Base-by-base conservation (phyloP, 2,888 invertebrate genomes). In the Drosophila atripex region DNA sequence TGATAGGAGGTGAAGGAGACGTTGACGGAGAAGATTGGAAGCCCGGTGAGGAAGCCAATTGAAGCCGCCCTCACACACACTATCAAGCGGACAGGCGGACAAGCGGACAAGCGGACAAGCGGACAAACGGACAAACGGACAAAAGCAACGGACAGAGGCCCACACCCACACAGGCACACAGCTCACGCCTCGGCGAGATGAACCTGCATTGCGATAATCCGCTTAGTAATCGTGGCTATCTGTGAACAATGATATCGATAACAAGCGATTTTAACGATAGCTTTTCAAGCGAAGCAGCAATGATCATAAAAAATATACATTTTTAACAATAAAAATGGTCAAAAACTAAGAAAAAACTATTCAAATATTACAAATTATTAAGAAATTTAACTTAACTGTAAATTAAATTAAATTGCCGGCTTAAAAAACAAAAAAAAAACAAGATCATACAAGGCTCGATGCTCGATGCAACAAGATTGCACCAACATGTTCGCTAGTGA, bases 1-100 rank as follows among this genome's bases (percentile, higher is more conserved):
- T n/a, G 39, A n/a, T n/a, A n/a, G n/a, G n/a, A n/a, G n/a, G 18
- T 2, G 18, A 18, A 18, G 18, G 18, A 18, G 18, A 18, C 14
- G 46, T 21, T n/a, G 11, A 14, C 11, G 50, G 21, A 14, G 59
- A 12, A 11, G 43, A 21, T 5, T 18, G 35, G 12, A 11, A 54
- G n/a, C 28, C 54, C 55, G 60, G 32, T 30, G 58, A 58, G 32
- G 64, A 49, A 61, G 65, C 49, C 65, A 63, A 63, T 63, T 66
- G 57, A 57, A 39, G 55, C 35, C 60, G 35, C 46, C 30, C 46
- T 14, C 50, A 49, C 55, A 66, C 46, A 28, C 28, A 28, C 28
- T 25, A 25, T 25, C 8, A 35, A 43, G 45, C 41, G 43, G 45
- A 39, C 58, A 39, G 35, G 38, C 59, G 41, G 49, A 54, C 56